Percentiles rank a stretch among this genome's conserved stretches.
phyloP scores from a whole-genome alignment of 2,888 invertebrate species.

The Pinctada fucata region DNA sequence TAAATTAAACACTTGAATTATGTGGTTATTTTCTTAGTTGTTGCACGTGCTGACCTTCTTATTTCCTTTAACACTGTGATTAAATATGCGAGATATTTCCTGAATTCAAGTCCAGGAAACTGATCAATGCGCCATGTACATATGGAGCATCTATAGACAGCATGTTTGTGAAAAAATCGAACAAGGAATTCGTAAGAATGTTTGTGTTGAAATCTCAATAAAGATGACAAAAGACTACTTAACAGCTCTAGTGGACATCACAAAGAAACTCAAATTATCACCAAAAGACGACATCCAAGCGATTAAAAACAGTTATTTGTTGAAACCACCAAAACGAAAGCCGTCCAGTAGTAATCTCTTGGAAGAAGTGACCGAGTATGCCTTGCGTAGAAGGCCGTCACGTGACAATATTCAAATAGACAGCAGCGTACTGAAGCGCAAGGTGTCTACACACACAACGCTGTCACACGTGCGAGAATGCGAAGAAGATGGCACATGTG shows the following conservation, averaged over 20 bases:
- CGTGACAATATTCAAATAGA: constrained; percentile 3
- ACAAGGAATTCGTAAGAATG: no score
- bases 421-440: not conserved
- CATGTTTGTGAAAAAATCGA: no score
- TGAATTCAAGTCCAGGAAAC: no score
- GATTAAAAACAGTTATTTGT: constrained; percentile 6
- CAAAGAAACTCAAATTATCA: constrained; percentile 32
- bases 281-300: constrained; percentile 22
- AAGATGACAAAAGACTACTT: constrained; percentile 32
- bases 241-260: constrained; percentile 33
- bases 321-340: constrained; percentile 3
- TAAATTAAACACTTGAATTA: no score
- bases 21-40: no score
- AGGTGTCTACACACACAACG: constrained; percentile 6
- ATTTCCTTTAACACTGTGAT: no score
- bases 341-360: constrained; percentile 12
- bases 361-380: constrained; percentile 27
- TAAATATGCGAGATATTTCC: no score
- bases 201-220: not conserved
- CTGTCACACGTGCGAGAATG: constrained; percentile 24
- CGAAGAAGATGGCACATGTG: constrained; percentile 15
- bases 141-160: no score
- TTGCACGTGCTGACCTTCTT: no score
- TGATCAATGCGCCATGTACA: no score
- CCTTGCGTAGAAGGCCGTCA: constrained; percentile 19